A percentile compares a stretch with the other conserved stretches of the same genome.
Conservation (phyloP, 2,888 invertebrate genomes). For the Galeopsomyia nigrocyanea region DNA sequence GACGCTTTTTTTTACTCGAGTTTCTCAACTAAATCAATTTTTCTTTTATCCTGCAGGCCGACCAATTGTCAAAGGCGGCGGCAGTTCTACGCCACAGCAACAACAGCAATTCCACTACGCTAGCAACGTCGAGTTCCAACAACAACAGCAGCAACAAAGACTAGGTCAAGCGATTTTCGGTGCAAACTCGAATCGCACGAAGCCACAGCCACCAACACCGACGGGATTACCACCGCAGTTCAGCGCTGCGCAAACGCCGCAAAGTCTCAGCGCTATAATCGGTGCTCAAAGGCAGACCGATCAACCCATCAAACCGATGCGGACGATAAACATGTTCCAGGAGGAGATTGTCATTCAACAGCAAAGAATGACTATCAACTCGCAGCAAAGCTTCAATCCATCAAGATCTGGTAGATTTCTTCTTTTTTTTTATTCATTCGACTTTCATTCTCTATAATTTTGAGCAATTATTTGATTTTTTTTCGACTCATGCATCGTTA, state of each 20-base stretch:
- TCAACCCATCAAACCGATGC: constrained; percentile 30
- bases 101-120: constrained; percentile 33
- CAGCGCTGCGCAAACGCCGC: constrained; percentile 31
- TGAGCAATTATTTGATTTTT: background rate
- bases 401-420: constrained; percentile 29
- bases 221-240: constrained; percentile 4
- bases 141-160: constrained; percentile 66
- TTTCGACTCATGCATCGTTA: background rate
- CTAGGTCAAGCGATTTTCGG: constrained; percentile 58
- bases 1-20: too few species aligned
- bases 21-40: background rate
- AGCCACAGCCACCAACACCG: constrained; percentile 39
- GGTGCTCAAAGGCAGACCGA: constrained; percentile 22
- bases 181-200: constrained; percentile 61
- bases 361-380: constrained; percentile 26
- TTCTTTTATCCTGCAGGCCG: constrained; percentile 66
- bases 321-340: constrained; percentile 34
- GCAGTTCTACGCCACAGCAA: constrained; percentile 42
- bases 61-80: constrained; percentile 74
- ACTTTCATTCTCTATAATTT: background rate
- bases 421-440: background rate
- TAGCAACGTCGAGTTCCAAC: constrained; percentile 43
- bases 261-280: constrained; percentile 1
- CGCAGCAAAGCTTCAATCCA: constrained; percentile 35
- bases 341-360: constrained; percentile 37